phyloP scores from a whole-genome alignment of 1,140 invertebrate species.

The Megalonaias nervosa region DNA sequence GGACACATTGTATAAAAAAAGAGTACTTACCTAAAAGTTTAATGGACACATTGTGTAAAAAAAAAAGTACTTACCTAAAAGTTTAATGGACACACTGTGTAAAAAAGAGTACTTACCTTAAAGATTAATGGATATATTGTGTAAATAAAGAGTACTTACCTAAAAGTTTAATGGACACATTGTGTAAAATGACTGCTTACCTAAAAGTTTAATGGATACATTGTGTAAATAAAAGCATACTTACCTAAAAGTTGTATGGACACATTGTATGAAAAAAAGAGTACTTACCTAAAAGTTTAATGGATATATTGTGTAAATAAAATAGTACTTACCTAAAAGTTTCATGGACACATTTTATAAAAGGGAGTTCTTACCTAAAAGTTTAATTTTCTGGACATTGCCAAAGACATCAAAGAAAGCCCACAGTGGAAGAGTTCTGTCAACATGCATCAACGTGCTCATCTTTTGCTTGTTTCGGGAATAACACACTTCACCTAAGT shows the following conservation, averaged over 20 bases:
- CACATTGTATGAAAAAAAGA: neutral
- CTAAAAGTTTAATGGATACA: too few relatives aligned
- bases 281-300: neutral
- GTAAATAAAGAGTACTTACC: too few relatives aligned
- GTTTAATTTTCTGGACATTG: conserved; percentile 88
- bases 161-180: too few relatives aligned
- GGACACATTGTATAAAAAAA: too few relatives aligned
- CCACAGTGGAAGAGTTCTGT: conserved; percentile 87
- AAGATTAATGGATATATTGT: too few relatives aligned
- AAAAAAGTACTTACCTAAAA: neutral
- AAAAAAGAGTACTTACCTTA: too few relatives aligned
- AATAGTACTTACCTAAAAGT: too few relatives aligned
- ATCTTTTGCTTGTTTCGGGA: conserved; percentile 88
- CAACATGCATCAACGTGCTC: conserved; percentile 93
- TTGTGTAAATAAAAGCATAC: too few relatives aligned
- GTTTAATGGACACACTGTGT: too few relatives aligned
- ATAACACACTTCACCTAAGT: conserved; percentile 87
- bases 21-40: too few relatives aligned
- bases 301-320: neutral
- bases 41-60: neutral
- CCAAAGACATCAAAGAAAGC: conserved; percentile 97
- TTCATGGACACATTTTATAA: neutral
- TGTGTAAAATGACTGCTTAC: too few relatives aligned
- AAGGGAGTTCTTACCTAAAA: conserved; percentile 74
- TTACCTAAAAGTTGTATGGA: too few relatives aligned